A percentile compares a stretch with the other conserved stretches of the same genome.
Conservation (phyloP, 2,888 invertebrate species). For the Parochlus steinenii region DNA sequence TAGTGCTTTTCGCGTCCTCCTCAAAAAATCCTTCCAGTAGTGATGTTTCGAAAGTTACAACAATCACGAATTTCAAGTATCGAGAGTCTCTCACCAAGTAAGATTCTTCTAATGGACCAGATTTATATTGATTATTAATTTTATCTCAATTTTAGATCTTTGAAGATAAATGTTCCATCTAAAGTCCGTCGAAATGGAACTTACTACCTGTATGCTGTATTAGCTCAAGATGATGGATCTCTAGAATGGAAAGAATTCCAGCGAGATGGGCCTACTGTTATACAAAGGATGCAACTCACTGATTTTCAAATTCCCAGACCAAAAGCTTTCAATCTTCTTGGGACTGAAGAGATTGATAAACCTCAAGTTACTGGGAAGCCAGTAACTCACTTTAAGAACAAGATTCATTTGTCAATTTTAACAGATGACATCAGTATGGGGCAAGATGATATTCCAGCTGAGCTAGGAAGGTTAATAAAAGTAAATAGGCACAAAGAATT, state of each 20-base stretch:
- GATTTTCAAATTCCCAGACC: slow-evolving; percentile 59
- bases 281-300: slow-evolving; percentile 49
- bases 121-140: slow-evolving; percentile 3
- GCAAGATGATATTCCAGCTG: slow-evolving; percentile 46
- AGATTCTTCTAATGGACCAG: slow-evolving; percentile 16
- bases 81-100: slow-evolving; percentile 35
- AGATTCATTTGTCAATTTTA: slow-evolving; percentile 58
- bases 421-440: slow-evolving; percentile 54
- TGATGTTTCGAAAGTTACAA: slow-evolving; percentile 43
- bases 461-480: slow-evolving; percentile 44
- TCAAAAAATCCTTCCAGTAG: slow-evolving; percentile 37
- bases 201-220: slow-evolving; percentile 56
- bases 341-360: too few relatives aligned
- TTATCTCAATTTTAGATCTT: slow-evolving; percentile 34
- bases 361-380: too few relatives aligned
- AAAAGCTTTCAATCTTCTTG: slow-evolving; percentile 52
- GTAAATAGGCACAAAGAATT: slow-evolving; percentile 45
- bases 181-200: slow-evolving; percentile 73
- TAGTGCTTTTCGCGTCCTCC: slow-evolving; percentile 50
- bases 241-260: slow-evolving; percentile 41
- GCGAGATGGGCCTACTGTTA: slow-evolving; percentile 40
- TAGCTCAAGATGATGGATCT: slow-evolving; percentile 40
- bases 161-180: slow-evolving; percentile 51
- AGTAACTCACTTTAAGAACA: slow-evolving; percentile 59
- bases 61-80: slow-evolving; percentile 48